Evolutionary conservation across 2,797 vertebrate genomes (phyloP).

Genomic region (Trichosurus vulpecula): DNA sequence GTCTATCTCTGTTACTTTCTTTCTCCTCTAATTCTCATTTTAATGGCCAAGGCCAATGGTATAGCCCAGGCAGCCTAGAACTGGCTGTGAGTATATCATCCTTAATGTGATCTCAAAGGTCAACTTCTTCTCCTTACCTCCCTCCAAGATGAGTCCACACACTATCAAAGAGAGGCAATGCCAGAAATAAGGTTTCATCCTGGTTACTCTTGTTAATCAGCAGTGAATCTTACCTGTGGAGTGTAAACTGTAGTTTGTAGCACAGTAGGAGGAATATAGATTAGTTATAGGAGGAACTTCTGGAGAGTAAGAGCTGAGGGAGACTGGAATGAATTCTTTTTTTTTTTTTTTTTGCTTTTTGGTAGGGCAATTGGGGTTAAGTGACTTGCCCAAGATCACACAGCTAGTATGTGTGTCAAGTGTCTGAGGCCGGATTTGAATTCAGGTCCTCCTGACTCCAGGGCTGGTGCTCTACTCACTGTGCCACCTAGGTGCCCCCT

Average conservation of each 20-base stretch:
- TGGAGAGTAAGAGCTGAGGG: neutral
- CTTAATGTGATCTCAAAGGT: neutral
- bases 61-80: neutral
- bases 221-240: neutral
- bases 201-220: neutral
- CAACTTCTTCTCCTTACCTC: neutral
- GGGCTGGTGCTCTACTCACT: too few relatives aligned
- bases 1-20: neutral
- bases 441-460: too few relatives aligned
- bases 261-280: neutral
- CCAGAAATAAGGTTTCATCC: neutral
- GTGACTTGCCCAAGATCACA: too few relatives aligned
- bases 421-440: too few relatives aligned
- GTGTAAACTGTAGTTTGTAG: neutral
- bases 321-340: neutral
- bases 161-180: neutral
- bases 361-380: too few relatives aligned
- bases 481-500: too few relatives aligned
- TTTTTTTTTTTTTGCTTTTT: too few relatives aligned
- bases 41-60: neutral
- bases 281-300: neutral
- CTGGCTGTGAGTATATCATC: neutral
- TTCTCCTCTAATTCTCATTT: neutral
- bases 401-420: too few relatives aligned
- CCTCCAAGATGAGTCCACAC: neutral